Percentiles rank a stretch among this genome's conserved stretches.
phyloP scores from a whole-genome alignment of 1,140 invertebrate species.

The Apis laboriosa region DNA sequence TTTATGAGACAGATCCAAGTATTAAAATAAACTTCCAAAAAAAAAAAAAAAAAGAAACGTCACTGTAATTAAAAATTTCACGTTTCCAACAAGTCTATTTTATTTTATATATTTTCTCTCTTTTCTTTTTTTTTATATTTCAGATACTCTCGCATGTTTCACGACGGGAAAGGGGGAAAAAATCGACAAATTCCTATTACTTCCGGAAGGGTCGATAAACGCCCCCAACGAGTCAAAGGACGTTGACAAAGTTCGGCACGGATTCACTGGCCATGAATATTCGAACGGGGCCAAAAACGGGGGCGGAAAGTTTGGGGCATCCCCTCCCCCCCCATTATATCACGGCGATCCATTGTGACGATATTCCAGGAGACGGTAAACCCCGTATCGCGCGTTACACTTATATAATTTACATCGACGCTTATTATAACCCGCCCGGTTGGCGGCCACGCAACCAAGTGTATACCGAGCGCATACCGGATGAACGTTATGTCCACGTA shows the following conservation, averaged over 20 bases:
- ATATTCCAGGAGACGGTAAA: constrained; percentile 7
- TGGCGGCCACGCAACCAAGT: constrained; percentile 36
- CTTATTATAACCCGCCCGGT: constrained; percentile 41
- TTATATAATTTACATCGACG: constrained; percentile 54
- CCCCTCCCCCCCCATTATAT: constrained; percentile 30
- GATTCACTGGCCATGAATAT: constrained; percentile 30
- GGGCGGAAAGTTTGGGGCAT: constrained; percentile 28
- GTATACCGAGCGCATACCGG: constrained; percentile 46
- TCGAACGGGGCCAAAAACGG: constrained; percentile 15
- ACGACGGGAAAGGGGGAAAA: background rate
- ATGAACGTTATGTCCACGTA: constrained; percentile 8
- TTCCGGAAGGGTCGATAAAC: background rate
- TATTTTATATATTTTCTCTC: too few species aligned
- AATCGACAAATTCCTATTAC: background rate
- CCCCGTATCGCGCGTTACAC: constrained; percentile 41
- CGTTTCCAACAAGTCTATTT: too few species aligned
- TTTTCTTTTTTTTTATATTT: background rate
- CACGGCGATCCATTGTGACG: constrained; percentile 32
- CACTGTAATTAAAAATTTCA: too few species aligned
- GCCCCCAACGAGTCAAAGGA: background rate
- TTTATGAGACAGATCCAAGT: background rate
- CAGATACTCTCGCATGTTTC: background rate
- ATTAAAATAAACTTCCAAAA: background rate
- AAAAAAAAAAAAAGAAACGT: too few species aligned
- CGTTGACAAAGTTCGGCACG: background rate